These are phyloP conservation scores for Sesamia inferens DNA, from an alignment of 2,888 invertebrate species.

Conservation along the genomic window DNA sequence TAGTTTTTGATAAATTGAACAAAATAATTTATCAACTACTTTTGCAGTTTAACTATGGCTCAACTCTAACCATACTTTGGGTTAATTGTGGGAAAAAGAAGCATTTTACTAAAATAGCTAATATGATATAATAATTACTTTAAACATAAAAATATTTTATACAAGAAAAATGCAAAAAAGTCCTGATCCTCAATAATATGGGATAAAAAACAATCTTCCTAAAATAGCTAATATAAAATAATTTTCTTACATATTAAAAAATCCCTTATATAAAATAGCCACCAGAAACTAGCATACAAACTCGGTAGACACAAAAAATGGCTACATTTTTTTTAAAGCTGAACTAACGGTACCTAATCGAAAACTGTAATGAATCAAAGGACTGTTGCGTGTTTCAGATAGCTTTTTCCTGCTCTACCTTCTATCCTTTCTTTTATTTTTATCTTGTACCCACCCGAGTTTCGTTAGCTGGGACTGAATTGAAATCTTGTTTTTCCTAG, in stretches of 20 bases:
- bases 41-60: no score
- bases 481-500: conserved; percentile 81
- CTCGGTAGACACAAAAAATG: conserved; percentile 65
- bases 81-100: not conserved
- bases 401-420: conserved; percentile 73
- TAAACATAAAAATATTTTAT: not conserved
- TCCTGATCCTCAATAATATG: no score
- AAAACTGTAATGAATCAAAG: conserved; percentile 89
- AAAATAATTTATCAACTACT: no score
- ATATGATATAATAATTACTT: not conserved
- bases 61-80: no score
- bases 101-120: not conserved
- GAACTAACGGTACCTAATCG: conserved; percentile 82
- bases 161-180: not conserved
- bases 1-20: no score
- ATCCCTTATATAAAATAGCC: conserved; percentile 4
- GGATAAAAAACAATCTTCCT: not conserved
- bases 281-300: conserved; percentile 27
- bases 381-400: conserved; percentile 82
- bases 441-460: conserved; percentile 75
- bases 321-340: conserved; percentile 66
- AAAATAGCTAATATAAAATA: no score
- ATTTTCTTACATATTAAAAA: not conserved
- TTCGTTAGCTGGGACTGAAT: conserved; percentile 83
- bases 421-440: conserved; percentile 72